phyloP scores from a whole-genome alignment of 1,140 invertebrate genomes.

The Pseudomyrmex dendroicus region DNA sequence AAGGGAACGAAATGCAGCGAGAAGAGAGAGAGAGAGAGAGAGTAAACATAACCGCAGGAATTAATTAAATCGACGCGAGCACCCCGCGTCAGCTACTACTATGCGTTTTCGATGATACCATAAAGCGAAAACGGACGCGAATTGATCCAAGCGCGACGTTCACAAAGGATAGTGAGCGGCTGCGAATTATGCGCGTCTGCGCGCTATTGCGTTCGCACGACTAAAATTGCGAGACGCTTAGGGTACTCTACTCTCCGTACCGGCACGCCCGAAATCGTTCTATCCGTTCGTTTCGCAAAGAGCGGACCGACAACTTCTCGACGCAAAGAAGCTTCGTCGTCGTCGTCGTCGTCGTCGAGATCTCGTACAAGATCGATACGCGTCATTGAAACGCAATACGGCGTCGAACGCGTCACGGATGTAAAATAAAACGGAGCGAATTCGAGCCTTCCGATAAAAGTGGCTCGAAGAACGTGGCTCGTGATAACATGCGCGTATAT shows the following conservation, averaged over 20 bases:
- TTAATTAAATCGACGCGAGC: constrained; percentile 32
- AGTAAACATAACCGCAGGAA: constrained; percentile 44
- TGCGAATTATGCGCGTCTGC: constrained; percentile 1
- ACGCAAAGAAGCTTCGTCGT: not conserved
- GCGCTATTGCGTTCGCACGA: constrained; percentile 7
- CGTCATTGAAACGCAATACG: constrained; percentile 44
- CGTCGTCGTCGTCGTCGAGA: not conserved
- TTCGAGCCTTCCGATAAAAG: constrained; percentile 26
- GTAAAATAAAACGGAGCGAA: constrained; percentile 25
- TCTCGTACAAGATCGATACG: constrained; percentile 14
- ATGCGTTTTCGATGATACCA: not conserved
- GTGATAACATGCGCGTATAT: not conserved
- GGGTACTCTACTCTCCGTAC: constrained; percentile 36
- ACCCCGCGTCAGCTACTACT: constrained; percentile 3
- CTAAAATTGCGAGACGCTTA: constrained; percentile 32
- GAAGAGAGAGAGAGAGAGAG: not conserved
- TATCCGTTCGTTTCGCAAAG: constrained; percentile 4
- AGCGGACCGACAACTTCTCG: not conserved
- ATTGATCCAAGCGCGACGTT: constrained; percentile 15
- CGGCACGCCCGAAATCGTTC: constrained; percentile 49
- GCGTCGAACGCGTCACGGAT: not conserved
- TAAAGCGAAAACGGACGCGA: constrained; percentile 5
- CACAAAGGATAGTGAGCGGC: not conserved
- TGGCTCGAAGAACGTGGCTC: not conserved
- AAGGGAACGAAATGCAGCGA: not conserved